Evolutionary conservation across 2,113 vertebrate species (phyloP).

Genomic region (Chaetorhynchus papuensis): DNA sequence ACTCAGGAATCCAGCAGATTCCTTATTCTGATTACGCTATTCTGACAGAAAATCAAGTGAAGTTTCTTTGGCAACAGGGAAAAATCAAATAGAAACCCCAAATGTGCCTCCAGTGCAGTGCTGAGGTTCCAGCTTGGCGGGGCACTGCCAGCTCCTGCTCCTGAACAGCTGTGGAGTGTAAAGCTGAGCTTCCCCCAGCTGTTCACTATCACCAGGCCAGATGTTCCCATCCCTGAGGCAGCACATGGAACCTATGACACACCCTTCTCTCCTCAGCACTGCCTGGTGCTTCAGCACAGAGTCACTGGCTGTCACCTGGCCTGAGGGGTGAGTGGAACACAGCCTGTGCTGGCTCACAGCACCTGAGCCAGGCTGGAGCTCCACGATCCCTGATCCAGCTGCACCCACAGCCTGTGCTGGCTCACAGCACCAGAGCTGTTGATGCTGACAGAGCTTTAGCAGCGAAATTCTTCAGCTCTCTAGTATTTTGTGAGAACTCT

Average conservation of each 20-base stretch:
- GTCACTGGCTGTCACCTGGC: neutral
- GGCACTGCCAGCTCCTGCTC: neutral
- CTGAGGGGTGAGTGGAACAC: accelerated
- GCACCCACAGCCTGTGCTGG: too few species aligned
- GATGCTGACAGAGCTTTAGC: too few species aligned
- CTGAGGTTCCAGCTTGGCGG: neutral
- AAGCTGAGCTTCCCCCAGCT: neutral
- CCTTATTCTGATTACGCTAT: neutral
- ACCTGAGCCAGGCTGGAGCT: neutral
- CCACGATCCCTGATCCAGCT: neutral
- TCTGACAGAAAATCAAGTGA: neutral
- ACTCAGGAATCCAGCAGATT: neutral
- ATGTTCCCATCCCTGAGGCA: neutral
- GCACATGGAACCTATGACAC: neutral
- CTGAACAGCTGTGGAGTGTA: neutral
- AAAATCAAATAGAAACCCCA: neutral
- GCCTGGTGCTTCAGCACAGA: neutral
- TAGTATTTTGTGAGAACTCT: too few species aligned
- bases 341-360: neutral
- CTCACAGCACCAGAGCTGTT: too few species aligned
- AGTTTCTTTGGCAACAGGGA: neutral
- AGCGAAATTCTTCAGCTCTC: too few species aligned
- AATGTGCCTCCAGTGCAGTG: neutral
- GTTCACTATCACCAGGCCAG: neutral
- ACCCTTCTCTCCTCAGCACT: neutral